These are phyloP conservation scores for Proisotoma minuta DNA, from an alignment of 2,888 invertebrate genomes.

Conservation along the genomic window DNA sequence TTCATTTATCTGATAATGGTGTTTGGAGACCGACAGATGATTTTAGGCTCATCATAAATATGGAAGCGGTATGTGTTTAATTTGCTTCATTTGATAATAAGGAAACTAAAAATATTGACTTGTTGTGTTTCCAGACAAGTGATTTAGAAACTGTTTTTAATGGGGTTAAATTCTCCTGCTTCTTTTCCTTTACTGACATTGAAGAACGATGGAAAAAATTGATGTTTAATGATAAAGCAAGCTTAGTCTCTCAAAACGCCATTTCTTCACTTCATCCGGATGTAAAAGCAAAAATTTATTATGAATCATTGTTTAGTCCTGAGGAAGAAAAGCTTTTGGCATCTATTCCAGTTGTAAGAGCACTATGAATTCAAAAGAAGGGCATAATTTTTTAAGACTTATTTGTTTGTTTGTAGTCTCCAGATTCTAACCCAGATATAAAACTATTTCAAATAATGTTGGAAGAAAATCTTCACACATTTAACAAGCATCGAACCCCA, in stretches of 20 bases:
- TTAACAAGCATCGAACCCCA: conserved; percentile 82
- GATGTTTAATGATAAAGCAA: conserved; percentile 89
- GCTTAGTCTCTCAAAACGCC: conserved; percentile 82
- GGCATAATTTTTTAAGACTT: not conserved
- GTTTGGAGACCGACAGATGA: conserved; percentile 98
- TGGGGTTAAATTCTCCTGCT: conserved; percentile 91
- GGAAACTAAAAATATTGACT: not conserved
- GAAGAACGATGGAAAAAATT: conserved; percentile 95
- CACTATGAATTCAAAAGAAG: conserved; percentile 28
- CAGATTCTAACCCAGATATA: conserved; percentile 68
- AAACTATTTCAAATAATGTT: conserved; percentile 81
- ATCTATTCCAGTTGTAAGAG: conserved; percentile 68
- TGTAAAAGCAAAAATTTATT: conserved; percentile 76
- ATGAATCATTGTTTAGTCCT: conserved; percentile 81
- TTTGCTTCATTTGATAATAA: not conserved
- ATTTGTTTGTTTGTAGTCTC: conserved; percentile 45
- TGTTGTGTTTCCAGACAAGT: conserved; percentile 55
- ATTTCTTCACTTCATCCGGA: conserved; percentile 93
- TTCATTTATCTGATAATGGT: conserved; percentile 57
- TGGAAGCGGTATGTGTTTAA: conserved; percentile 67
- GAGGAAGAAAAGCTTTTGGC: conserved; percentile 83
- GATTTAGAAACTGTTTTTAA: conserved; percentile 68
- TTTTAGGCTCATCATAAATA: conserved; percentile 83
- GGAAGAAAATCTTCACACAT: conserved; percentile 74
- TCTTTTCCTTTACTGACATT: conserved; percentile 86